Percentiles rank a stretch among this genome's conserved stretches.
Evolutionary conservation across 2,797 vertebrate genomes (phyloP).

Genomic region (Rallus crepitans): DNA sequence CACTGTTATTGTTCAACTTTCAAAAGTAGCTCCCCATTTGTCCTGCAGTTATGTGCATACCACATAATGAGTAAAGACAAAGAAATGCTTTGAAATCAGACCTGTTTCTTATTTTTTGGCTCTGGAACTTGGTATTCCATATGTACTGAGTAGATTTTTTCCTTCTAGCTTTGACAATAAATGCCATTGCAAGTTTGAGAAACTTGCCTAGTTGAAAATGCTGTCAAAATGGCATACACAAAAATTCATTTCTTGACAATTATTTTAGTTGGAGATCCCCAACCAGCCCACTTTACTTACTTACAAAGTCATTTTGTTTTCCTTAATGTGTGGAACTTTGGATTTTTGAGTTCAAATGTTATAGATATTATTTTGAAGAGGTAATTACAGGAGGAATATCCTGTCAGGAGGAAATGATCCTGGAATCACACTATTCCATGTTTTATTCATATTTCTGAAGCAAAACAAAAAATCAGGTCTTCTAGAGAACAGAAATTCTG

Average conservation of each 20-base stretch:
- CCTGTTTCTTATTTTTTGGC: background rate
- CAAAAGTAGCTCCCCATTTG: background rate
- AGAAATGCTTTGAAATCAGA: constrained; percentile 11
- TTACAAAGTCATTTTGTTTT: background rate
- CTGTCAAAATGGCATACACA: background rate
- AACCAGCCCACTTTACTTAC: background rate
- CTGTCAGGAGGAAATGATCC: background rate
- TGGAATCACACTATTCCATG: background rate
- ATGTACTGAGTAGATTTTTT: background rate
- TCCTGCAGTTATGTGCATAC: background rate
- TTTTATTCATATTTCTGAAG: background rate
- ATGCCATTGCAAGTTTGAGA: background rate
- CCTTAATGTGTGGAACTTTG: background rate
- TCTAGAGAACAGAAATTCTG: background rate
- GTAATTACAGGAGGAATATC: background rate
- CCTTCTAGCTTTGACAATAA: background rate
- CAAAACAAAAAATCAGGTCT: background rate
- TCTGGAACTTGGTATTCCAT: background rate
- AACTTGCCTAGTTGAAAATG: background rate
- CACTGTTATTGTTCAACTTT: background rate
- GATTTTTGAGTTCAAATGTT: background rate
- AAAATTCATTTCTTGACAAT: background rate
- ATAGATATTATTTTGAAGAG: background rate
- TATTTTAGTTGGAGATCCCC: background rate
- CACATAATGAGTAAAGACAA: background rate